Base-by-base conservation (phyloP, 2,888 invertebrate species). In the Agrotis clavis region DNA sequence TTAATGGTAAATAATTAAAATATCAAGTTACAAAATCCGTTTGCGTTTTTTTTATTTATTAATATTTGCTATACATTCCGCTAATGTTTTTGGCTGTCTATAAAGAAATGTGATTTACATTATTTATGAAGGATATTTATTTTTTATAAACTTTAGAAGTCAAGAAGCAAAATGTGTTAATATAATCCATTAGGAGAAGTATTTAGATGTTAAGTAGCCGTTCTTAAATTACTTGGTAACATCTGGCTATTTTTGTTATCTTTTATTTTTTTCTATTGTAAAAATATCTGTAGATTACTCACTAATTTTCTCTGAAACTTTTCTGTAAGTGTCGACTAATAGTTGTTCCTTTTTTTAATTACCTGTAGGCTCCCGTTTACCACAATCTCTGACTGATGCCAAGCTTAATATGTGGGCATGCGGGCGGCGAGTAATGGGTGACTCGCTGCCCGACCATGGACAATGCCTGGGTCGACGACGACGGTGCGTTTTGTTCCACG, bases 1-100 rank as follows among this genome's bases (percentile, higher is more conserved):
- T 56, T 64, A 41, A 48, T 51, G 45, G 16, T n/a, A 19, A 21
- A 13, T 57, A 41, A 75, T 77, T 73, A 77, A 69, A 80, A 74
- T 73, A 75, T 84, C 73, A 82, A 70, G 67, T 74, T 65, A 65
- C 71, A 9, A 62, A 73, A 82, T 76, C 74, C 65, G 74, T 79
- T 71, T 75, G 54, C 60, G 45, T 25, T 25, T 72, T 56, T 77
- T 69, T 74, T 30, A n/a, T 41, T 81, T 56, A 74, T 77, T 76
- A 72, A 71, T 69, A 35, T 61, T 64, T 68, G 60, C 70, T 74
- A 75, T 62, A 71, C 66, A 71, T 30, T 57, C 59, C 57, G 65
- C n/a, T 67, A 66, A 83, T 70, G 60, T 59, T 76, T 68, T 72
- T 30, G 1, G 6, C 48, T 76, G 47, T 68, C 63, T 45, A 47